A percentile compares a stretch with the other conserved stretches of the same genome.
Evolutionary conservation across 2,797 vertebrate genomes (phyloP).

Genomic region (Girardinus metallicus): DNA sequence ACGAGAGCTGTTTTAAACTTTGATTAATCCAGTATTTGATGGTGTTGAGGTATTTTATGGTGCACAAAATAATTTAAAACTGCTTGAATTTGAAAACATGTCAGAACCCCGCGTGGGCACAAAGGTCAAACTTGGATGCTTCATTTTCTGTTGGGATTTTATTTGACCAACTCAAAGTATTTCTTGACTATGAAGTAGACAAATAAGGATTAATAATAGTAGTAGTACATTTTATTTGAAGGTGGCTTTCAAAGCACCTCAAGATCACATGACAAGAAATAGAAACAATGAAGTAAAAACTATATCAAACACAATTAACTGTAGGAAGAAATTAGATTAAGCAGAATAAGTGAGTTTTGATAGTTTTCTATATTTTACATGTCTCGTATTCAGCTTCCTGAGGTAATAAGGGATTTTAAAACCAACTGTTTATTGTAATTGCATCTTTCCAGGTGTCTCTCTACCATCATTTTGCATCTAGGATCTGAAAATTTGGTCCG

Average conservation of each 20-base stretch:
- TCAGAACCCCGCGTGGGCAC: background rate
- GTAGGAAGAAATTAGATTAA: no score
- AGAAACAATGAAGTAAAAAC: no score
- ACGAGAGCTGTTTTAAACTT: background rate
- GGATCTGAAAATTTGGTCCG: background rate
- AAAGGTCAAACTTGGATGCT: background rate
- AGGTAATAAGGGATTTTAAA: background rate
- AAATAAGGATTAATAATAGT: background rate
- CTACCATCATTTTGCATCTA: background rate
- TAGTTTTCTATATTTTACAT: background rate
- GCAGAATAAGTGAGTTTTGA: no score
- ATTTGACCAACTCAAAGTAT: background rate
- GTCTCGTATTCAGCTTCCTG: background rate
- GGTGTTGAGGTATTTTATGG: background rate
- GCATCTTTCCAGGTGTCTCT: background rate
- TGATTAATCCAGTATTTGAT: background rate
- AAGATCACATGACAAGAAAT: no score
- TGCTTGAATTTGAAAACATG: background rate
- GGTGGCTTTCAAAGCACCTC: no score
- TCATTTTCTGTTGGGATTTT: background rate
- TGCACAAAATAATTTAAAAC: background rate
- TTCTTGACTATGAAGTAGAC: background rate
- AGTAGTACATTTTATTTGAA: no score
- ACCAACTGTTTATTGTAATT: background rate
- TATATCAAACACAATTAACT: no score